A percentile compares a stretch with the other conserved stretches of the same genome.
These are phyloP conservation scores for Xenopus laevis DNA, from an alignment of 2,113 vertebrate genomes.

Conservation along the genomic window DNA sequence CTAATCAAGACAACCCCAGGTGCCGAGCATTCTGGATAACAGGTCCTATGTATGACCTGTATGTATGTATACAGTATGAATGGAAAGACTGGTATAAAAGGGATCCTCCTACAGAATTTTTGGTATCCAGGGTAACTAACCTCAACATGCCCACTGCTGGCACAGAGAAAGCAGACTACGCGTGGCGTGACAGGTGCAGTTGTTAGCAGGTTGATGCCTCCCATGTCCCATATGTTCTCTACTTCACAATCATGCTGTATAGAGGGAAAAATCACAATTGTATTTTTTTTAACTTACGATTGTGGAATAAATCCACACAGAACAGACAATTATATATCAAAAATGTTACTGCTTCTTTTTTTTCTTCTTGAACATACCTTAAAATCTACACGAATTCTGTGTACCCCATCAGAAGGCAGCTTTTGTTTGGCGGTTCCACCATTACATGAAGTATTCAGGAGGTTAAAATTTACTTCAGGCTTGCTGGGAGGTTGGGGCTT, in stretches of 20 bases:
- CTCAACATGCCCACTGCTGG: conserved; percentile 96
- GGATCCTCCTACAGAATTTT: too few species aligned
- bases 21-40: too few species aligned
- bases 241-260: conserved; percentile 83
- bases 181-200: conserved; percentile 90
- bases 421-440: conserved; percentile 84
- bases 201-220: conserved; percentile 92
- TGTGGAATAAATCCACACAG: too few species aligned
- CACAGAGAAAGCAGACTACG: conserved; percentile 96
- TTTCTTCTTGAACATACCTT: conserved; percentile 62
- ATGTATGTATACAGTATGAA: too few species aligned
- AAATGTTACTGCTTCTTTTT: too few species aligned
- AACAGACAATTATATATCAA: too few species aligned
- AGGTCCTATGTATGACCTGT: too few species aligned
- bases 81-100: too few species aligned
- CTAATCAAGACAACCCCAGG: too few species aligned
- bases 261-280: not conserved
- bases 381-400: conserved; percentile 96
- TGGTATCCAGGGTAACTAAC: conserved; percentile 60
- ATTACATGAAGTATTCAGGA: conserved; percentile 85
- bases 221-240: conserved; percentile 95
- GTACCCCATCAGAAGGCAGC: conserved; percentile 88
- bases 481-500: conserved; percentile 79
- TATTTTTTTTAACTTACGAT: too few species aligned
- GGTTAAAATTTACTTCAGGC: conserved; percentile 85